Conservation (phyloP, 1,140 invertebrate genomes). For the Heliconius nattereri region DNA sequence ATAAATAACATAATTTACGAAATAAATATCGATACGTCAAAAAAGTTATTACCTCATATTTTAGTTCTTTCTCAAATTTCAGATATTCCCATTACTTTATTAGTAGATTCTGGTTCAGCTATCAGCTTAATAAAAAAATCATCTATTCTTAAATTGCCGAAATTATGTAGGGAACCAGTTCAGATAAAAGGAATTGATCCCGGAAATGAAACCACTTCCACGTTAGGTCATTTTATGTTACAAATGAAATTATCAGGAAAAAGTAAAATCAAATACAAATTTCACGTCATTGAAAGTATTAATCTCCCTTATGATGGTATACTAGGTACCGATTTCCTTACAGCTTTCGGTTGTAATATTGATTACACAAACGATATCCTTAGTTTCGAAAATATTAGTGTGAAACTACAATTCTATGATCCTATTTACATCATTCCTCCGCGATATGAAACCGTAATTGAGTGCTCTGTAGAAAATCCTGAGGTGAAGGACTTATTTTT, state of each 20-base stretch:
- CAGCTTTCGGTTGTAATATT: background rate
- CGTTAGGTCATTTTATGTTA: no score
- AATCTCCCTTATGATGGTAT: slow-evolving; percentile 1
- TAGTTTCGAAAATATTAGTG: background rate
- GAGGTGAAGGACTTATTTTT: background rate
- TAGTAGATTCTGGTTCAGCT: slow-evolving; percentile 17
- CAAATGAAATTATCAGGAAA: background rate
- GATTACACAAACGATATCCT: background rate
- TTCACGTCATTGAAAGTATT: background rate
- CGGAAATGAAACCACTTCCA: background rate
- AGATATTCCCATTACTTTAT: background rate
- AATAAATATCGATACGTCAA: background rate
- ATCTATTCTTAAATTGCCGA: background rate
- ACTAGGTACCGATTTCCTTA: background rate
- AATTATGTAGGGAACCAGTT: background rate
- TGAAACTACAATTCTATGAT: background rate
- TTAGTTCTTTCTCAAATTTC: background rate
- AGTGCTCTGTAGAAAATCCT: background rate
- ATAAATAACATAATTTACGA: background rate
- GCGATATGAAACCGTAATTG: background rate
- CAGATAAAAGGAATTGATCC: slow-evolving; percentile 12
- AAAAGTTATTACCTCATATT: slow-evolving; percentile 1
- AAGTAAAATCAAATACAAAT: background rate
- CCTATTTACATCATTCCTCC: background rate
- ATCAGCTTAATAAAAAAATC: slow-evolving; percentile 7